These are phyloP conservation scores for Dioctria rufipes DNA, from an alignment of 2,888 invertebrate species.

Conservation along the genomic window DNA sequence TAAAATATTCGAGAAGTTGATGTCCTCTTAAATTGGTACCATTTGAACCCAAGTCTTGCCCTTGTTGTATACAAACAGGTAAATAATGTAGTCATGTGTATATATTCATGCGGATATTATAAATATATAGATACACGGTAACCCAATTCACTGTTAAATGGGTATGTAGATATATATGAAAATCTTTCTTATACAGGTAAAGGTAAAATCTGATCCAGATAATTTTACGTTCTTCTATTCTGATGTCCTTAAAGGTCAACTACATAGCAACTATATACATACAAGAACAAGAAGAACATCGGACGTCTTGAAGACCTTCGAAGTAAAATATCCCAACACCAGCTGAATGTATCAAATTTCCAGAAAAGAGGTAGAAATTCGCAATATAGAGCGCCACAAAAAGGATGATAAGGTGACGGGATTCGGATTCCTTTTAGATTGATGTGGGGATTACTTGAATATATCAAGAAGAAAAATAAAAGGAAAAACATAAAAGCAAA, in stretches of 20 bases:
- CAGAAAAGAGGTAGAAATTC: not conserved
- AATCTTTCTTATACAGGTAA: not conserved
- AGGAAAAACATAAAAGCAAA: not conserved
- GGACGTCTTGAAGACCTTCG: not conserved
- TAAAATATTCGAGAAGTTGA: not conserved
- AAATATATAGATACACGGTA: too few relatives aligned
- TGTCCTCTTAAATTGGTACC: not conserved
- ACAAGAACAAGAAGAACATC: not conserved
- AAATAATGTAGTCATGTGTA: too few relatives aligned
- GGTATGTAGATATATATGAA: not conserved
- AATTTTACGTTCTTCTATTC: not conserved
- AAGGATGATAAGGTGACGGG: conserved; percentile 14
- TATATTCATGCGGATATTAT: too few relatives aligned
- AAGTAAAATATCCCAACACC: not conserved
- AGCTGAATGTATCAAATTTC: conserved; percentile 22
- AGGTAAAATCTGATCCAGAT: not conserved
- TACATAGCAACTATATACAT: not conserved
- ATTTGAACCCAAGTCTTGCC: not conserved
- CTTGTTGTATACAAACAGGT: not conserved
- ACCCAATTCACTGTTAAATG: too few relatives aligned
- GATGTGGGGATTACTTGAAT: conserved; percentile 12
- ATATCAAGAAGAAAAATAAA: not conserved
- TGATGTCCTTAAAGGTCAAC: conserved; percentile 16
- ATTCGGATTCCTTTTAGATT: conserved; percentile 18
- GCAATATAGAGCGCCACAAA: not conserved